Evolutionary conservation across 1,140 invertebrate species (phyloP).

Genomic region (Rhagoletis zephyria): DNA sequence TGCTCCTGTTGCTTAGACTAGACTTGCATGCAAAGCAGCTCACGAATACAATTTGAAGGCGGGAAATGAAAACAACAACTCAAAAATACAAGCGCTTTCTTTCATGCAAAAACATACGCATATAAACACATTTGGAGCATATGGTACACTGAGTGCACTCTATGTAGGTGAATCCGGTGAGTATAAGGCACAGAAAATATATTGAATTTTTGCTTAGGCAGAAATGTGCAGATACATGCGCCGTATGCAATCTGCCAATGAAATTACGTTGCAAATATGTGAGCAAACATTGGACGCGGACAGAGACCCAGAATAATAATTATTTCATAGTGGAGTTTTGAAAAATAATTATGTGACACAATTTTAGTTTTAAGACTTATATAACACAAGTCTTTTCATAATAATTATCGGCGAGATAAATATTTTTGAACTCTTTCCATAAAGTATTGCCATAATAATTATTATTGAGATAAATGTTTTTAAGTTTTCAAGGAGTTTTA

Average conservation of each 20-base stretch:
- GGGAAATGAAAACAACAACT: not conserved
- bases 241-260: not conserved
- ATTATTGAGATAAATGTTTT: no score
- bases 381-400: no score
- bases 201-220: not conserved
- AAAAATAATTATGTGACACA: no score
- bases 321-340: no score
- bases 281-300: no score
- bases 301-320: no score
- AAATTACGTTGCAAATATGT: not conserved
- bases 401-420: no score
- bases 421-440: no score
- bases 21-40: not conserved
- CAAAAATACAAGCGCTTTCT: not conserved
- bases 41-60: not conserved
- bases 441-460: no score
- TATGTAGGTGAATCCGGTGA: not conserved
- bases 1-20: not conserved
- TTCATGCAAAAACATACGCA: no score
- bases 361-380: no score
- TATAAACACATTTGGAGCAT: not conserved
- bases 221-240: not conserved
- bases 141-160: not conserved
- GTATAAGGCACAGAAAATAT: not conserved
- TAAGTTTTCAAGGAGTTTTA: no score